Conservation (phyloP, 2,888 invertebrate species). For the Xylophagus ater region DNA sequence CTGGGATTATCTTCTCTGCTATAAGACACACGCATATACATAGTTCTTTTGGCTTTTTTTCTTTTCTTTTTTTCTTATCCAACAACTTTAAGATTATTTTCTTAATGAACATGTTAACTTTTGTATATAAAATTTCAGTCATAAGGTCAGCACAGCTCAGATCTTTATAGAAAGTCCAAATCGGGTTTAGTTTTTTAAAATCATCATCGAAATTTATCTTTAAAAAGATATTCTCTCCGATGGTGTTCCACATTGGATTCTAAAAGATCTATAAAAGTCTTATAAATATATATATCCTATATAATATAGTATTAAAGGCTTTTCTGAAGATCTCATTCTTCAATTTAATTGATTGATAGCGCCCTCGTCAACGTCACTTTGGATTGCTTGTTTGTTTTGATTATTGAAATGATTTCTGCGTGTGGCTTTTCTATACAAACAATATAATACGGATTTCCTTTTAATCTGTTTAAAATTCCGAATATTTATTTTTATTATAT, state of each 20-base stretch:
- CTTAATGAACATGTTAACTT: conserved; percentile 1
- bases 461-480: too few species aligned
- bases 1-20: too few species aligned
- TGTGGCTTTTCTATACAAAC: too few species aligned
- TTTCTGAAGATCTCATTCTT: not conserved
- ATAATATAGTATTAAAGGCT: not conserved
- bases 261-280: not conserved
- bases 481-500: too few species aligned
- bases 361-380: conserved; percentile 10
- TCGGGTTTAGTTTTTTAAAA: not conserved
- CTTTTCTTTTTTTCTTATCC: not conserved
- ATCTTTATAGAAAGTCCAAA: not conserved
- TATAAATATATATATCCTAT: not conserved
- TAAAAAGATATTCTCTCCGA: not conserved
- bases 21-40: too few species aligned
- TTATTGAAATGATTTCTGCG: too few species aligned
- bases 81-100: not conserved
- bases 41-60: not conserved
- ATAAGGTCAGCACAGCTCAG: not conserved
- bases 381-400: too few species aligned
- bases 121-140: not conserved
- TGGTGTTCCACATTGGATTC: not conserved
- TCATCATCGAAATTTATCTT: not conserved
- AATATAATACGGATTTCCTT: too few species aligned
- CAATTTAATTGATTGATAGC: conserved; percentile 10